Base-by-base conservation (phyloP, 1,140 invertebrate species). In the Drosophila simulans region DNA sequence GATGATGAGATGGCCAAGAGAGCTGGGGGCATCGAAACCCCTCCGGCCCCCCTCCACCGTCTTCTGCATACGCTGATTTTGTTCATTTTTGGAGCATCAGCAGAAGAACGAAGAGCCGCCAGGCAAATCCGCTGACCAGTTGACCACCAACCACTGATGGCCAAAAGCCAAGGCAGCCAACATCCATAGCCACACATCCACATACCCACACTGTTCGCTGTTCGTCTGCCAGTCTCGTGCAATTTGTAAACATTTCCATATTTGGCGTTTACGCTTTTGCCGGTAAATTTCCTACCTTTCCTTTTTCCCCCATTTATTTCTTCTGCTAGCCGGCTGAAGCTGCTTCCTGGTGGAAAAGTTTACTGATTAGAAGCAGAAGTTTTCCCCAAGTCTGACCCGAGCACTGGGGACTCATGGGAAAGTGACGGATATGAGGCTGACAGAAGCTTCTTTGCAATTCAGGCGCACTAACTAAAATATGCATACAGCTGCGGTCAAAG, bases 171-270 rank as follows among this genome's bases (percentile, higher is more conserved):
- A 55, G 58, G 42, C 56, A 78, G 59, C 62, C 43, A 66, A 45
- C 46, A 39, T 34, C 20, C 27, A 31, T n/a, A 34, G 48, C 49
- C 49, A 52, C 49, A 52, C 49, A 52, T 25, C 12, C 20, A 34
- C 59, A 62, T 20, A 13, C 39, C 22, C 62, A 54, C 39, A 17
- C 31, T 35, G 39, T 43, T 43, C 31, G 39, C 52, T 54, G 54
- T 37, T 77, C 73, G 78, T 73, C 69, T 64, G 62, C 70, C 60
- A 73, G 63, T 77, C 77, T 80, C 57, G 48, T 83, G 85, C 84
- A 89, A 89, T 89, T 89, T 89, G 84, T 89, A 89, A 89, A 89
- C 80, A 89, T 89, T 89, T 89, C 84, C 84, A 89, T 89, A 89
- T 89, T 89, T 89, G 84, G 84, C 40, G 51, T 77, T 62, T 79